phyloP scores from a whole-genome alignment of 1,140 invertebrate species.

The Xylocopa sonorina region DNA sequence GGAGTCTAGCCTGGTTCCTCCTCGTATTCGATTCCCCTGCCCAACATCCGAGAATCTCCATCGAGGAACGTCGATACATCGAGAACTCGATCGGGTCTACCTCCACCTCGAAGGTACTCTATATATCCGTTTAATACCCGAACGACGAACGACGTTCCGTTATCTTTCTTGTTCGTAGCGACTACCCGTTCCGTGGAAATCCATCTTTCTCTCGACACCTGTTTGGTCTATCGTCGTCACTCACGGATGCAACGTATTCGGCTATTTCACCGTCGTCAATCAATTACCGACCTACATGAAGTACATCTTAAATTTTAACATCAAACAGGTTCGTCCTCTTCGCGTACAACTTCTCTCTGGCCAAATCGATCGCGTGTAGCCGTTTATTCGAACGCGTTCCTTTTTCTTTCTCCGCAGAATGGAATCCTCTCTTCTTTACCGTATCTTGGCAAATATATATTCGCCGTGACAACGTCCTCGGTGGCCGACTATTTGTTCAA shows the following conservation, averaged over 20 bases:
- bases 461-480: conserved; percentile 86
- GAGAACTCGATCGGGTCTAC: conserved; percentile 86
- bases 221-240: conserved; percentile 96
- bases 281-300: conserved; percentile 97
- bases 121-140: not conserved
- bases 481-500: conserved; percentile 87
- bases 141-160: not conserved
- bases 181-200: conserved; percentile 89
- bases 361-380: not conserved
- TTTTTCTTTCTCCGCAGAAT: conserved; percentile 84
- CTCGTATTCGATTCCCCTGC: conserved; percentile 93
- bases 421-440: conserved; percentile 93
- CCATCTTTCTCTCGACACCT: conserved; percentile 89
- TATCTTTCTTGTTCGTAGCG: conserved; percentile 79
- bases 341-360: not conserved
- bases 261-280: conserved; percentile 96
- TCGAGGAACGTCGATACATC: conserved; percentile 91
- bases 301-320: conserved; percentile 92
- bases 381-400: too few species aligned
- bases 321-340: conserved; percentile 86
- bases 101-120: conserved; percentile 63
- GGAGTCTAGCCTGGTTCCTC: conserved; percentile 93
- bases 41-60: conserved; percentile 92
- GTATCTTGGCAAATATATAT: conserved; percentile 92
- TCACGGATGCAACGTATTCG: conserved; percentile 95